These are phyloP conservation scores for Recurvirostra avosetta DNA, from an alignment of 2,113 vertebrate genomes.

Conservation along the genomic window DNA sequence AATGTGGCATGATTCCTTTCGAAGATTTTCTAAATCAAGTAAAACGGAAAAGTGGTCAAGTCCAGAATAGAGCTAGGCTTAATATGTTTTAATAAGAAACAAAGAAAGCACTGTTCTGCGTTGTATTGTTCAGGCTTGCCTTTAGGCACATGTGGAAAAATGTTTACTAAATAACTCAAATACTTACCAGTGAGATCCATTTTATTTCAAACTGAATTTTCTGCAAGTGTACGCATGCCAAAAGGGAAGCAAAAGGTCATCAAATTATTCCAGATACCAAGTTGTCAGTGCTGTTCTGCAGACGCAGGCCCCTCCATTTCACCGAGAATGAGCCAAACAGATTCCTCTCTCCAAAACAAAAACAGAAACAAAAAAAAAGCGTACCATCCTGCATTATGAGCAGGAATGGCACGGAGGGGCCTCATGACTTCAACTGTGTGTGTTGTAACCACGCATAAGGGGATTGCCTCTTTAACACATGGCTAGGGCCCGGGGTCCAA, in stretches of 20 bases:
- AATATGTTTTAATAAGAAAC: slow-evolving; percentile 18
- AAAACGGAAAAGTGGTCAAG: neutral
- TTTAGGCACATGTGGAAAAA: slow-evolving; percentile 27
- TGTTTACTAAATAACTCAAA: slow-evolving; percentile 65
- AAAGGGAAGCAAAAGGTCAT: slow-evolving; percentile 5
- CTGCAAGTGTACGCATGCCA: neutral
- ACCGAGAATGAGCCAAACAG: neutral
- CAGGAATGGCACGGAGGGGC: neutral
- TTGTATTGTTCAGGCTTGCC: slow-evolving; percentile 46
- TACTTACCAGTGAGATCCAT: slow-evolving; percentile 4
- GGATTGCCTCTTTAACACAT: fast-evolving
- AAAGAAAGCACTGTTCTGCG: slow-evolving; percentile 33
- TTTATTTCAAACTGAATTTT: slow-evolving; percentile 1
- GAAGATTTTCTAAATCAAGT: neutral
- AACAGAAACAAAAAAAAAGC: neutral
- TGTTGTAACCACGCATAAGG: neutral
- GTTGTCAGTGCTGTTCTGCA: neutral
- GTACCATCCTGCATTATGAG: neutral
- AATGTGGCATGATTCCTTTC: neutral
- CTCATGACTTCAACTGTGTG: fast-evolving
- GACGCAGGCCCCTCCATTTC: neutral
- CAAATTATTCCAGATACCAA: neutral
- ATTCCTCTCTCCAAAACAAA: neutral
- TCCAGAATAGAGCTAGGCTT: neutral
- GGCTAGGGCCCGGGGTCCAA: neutral